A percentile compares a stretch with the other conserved stretches of the same genome.
Evolutionary conservation across 2,113 vertebrate species (phyloP).

Genomic region (Hemibagrus wyckioides): DNA sequence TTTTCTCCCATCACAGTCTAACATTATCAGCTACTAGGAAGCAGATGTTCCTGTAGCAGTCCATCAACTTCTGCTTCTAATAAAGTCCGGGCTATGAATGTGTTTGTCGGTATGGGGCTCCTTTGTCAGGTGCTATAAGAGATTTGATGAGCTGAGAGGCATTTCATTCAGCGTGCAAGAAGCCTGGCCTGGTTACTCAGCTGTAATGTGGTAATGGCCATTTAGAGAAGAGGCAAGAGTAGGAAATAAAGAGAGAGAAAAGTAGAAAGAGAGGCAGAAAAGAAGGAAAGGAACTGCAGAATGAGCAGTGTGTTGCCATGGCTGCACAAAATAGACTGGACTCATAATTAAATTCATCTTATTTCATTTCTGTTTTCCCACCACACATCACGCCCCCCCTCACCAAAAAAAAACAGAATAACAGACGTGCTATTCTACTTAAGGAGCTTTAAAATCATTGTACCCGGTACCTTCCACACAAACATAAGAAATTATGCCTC

Average conservation of each 20-base stretch:
- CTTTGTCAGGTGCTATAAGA: slow-evolving; percentile 47
- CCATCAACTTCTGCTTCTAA: slow-evolving; percentile 9
- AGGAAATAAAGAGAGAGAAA: neutral
- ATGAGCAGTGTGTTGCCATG: slow-evolving; percentile 47
- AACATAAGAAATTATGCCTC: neutral
- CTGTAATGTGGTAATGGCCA: slow-evolving; percentile 41
- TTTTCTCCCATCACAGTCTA: neutral
- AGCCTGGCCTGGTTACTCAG: slow-evolving; percentile 39
- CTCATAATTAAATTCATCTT: slow-evolving; percentile 44
- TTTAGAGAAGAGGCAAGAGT: slow-evolving; percentile 19
- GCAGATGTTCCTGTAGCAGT: slow-evolving; percentile 27
- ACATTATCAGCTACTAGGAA: neutral
- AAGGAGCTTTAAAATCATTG: neutral
- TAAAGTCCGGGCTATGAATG: slow-evolving; percentile 23
- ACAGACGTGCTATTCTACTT: neutral
- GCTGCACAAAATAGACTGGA: slow-evolving; percentile 15
- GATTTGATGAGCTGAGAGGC: slow-evolving; percentile 42
- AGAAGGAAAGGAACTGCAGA: slow-evolving; percentile 32
- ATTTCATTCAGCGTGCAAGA: slow-evolving; percentile 48
- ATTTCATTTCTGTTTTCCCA: slow-evolving; percentile 14
- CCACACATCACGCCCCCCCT: too few relatives aligned
- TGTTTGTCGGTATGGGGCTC: neutral
- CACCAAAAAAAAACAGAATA: neutral
- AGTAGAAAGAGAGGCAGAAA: slow-evolving; percentile 2
- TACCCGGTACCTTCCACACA: neutral